phyloP scores from a whole-genome alignment of 2,113 vertebrate species.

The Lucifuga dentata region DNA sequence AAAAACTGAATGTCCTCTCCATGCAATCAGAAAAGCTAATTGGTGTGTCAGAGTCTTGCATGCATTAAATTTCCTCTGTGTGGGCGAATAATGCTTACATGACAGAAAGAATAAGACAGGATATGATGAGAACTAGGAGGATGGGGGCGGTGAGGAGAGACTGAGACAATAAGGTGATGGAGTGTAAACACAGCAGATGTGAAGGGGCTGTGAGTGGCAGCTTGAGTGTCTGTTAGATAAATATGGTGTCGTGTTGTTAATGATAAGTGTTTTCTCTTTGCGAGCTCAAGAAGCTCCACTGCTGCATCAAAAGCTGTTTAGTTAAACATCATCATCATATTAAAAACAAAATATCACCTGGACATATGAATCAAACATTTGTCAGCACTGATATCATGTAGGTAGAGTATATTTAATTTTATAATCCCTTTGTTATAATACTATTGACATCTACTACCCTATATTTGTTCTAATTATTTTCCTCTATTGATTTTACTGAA shows the following conservation, averaged over 20 bases:
- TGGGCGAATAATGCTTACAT: no score
- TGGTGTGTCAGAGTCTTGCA: no score
- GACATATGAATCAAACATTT: no score
- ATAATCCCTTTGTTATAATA: no score
- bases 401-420: neutral
- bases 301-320: neutral
- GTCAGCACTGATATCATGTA: neutral
- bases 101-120: neutral
- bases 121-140: neutral
- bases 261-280: slow-evolving; percentile 11
- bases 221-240: slow-evolving; percentile 36
- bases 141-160: neutral
- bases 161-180: neutral
- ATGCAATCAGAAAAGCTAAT: no score
- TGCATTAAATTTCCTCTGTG: no score
- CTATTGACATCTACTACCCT: no score
- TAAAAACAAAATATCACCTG: no score
- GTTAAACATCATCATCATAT: neutral
- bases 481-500: no score
- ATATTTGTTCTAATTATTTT: no score
- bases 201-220: slow-evolving; percentile 19
- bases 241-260: slow-evolving; percentile 27
- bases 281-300: slow-evolving; percentile 2
- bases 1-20: slow-evolving; percentile 53
- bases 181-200: slow-evolving; percentile 20